Base-by-base conservation (phyloP, 1,140 invertebrate species). In the Aphelenchoides fujianensis region DNA sequence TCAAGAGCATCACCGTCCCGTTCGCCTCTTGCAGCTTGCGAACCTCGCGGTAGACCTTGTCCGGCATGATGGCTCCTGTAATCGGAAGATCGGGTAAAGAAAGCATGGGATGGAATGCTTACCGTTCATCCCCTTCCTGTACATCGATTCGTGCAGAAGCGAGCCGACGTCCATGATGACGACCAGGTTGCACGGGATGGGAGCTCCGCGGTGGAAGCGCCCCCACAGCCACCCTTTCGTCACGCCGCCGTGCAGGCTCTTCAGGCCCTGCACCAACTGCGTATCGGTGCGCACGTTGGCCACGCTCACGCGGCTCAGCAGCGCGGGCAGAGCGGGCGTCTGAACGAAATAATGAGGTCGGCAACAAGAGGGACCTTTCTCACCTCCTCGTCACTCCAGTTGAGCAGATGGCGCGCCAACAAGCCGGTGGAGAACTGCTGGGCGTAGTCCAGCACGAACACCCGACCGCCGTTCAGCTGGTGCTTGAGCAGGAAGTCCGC, bases 111-210 rank as follows among this genome's bases (percentile, higher is more conserved):
- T n/a, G n/a, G n/a, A n/a, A n/a, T n/a, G n/a, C n/a, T n/a, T n/a
- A n/a, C n/a, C n/a, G n/a, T n/a, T n/a, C n/a, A n/a, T n/a, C n/a
- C n/a, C n/a, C n/a, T 48, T 12, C 41, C 41, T 5, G 23, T 59
- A 59, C 28, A 19, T 7, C 19, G 55, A 16, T 5, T 66, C 31
- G n/a, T 66, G 36, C 53, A 66, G 31, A 0, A 66, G 34, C n/a
- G 63, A 66, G 16, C 63, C 63, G 53, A 66, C 32, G 34, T 66
- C 63, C 63, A 66, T 66, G 32, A 66, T 36, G 32, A 66, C 12
- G n/a, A 66, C 36, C 19, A 66, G n/a, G 2, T 12, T 16, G 53
- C 12, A 12, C 23, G 34, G 16, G 19, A 36, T 35, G 1, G 27
- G 16, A 16, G 37, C 36, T 30, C 28, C 28, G 16, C 28, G 28